phyloP scores from a whole-genome alignment of 1,140 invertebrate genomes.

The Heliconius nattereri region DNA sequence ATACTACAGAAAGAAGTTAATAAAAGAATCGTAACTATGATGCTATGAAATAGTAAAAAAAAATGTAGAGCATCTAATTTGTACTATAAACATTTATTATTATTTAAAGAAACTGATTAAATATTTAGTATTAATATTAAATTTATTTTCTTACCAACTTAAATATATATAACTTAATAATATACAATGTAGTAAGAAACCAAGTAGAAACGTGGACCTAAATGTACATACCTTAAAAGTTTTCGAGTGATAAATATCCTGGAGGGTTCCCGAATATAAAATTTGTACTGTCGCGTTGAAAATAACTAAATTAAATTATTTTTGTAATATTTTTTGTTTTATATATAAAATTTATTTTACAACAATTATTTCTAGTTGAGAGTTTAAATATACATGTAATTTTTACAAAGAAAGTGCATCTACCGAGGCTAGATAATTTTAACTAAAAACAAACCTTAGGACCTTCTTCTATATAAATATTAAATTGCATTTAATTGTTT shows the following conservation, averaged over 20 bases:
- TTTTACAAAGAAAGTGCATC: too few species aligned
- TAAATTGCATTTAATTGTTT: neutral
- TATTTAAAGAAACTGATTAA: neutral
- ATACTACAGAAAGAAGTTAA: neutral
- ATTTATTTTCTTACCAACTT: neutral
- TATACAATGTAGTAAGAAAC: conserved; percentile 31
- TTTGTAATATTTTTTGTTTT: conserved; percentile 3
- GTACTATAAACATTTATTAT: too few species aligned
- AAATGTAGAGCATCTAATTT: too few species aligned
- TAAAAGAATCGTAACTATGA: too few species aligned
- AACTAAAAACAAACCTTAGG: too few species aligned
- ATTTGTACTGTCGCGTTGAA: conserved; percentile 51
- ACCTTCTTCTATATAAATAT: neutral
- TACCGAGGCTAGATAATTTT: too few species aligned
- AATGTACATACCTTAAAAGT: conserved; percentile 72
- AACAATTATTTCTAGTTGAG: neutral
- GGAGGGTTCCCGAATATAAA: conserved; percentile 61
- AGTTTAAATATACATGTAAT: too few species aligned
- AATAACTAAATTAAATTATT: neutral
- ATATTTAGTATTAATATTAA: neutral
- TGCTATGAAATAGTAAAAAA: too few species aligned
- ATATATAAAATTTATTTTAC: neutral
- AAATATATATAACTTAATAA: conserved; percentile 13
- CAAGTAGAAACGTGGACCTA: conserved; percentile 42
- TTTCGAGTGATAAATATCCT: conserved; percentile 64